A percentile compares a stretch with the other conserved stretches of the same genome.
Conservation (phyloP, 2,888 invertebrate genomes). For the Caenorhabditis sp. region DNA sequence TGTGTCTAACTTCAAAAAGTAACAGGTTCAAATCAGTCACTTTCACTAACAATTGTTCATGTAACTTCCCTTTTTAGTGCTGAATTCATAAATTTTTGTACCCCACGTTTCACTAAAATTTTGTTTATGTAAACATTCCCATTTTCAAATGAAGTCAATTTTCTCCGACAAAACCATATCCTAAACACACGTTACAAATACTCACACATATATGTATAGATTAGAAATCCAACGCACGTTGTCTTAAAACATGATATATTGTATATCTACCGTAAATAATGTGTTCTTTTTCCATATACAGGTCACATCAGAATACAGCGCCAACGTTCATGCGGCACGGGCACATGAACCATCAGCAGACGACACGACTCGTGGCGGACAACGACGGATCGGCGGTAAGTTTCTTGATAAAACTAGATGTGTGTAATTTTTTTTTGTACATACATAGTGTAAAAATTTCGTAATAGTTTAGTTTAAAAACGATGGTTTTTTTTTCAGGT, state of each 20-base stretch:
- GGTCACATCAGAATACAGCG: constrained; percentile 50
- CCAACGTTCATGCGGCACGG: constrained; percentile 68
- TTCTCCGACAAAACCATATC: background rate
- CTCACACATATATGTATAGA: background rate
- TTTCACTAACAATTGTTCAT: too few relatives aligned
- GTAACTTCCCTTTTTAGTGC: too few relatives aligned
- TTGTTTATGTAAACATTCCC: too few relatives aligned
- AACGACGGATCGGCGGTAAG: constrained; percentile 62
- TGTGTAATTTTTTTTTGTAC: constrained; percentile 1
- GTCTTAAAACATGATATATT: background rate
- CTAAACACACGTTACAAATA: background rate
- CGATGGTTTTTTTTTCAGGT: constrained; percentile 28
- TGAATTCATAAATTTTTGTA: too few relatives aligned
- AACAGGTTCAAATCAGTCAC: too few relatives aligned
- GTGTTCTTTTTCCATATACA: constrained; percentile 11
- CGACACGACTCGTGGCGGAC: constrained; percentile 63
- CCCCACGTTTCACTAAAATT: too few relatives aligned
- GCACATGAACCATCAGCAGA: constrained; percentile 62
- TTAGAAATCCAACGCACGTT: background rate
- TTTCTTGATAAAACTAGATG: too few relatives aligned
- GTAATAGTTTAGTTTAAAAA: background rate
- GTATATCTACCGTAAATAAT: background rate
- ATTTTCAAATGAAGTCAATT: too few relatives aligned
- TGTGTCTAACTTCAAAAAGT: too few relatives aligned
- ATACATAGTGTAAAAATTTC: background rate